These are phyloP conservation scores for Thomomys bottae DNA, from an alignment of 2,113 vertebrate species.

Conservation along the genomic window DNA sequence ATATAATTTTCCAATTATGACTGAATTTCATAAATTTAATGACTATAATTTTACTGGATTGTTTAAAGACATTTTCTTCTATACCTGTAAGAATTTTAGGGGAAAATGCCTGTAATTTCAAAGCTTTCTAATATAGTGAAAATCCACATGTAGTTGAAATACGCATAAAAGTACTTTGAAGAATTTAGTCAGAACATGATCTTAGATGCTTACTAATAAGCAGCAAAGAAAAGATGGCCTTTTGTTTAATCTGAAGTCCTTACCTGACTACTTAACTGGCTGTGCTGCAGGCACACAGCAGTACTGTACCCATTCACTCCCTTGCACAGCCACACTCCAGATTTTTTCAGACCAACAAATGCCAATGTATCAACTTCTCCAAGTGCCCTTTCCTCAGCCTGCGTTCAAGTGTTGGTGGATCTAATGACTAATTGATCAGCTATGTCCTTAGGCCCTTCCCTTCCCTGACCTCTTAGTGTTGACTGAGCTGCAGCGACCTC, in stretches of 20 bases:
- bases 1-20: neutral
- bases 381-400: constrained; percentile 13
- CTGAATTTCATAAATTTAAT: constrained; percentile 17
- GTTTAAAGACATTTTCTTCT: neutral
- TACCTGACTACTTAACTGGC: neutral
- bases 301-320: neutral
- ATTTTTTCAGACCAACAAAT: constrained; percentile 51
- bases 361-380: neutral
- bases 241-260: neutral
- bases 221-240: neutral
- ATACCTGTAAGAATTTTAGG: constrained; percentile 26
- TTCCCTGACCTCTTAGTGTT: constrained; percentile 59
- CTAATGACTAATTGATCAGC: constrained; percentile 63
- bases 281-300: neutral
- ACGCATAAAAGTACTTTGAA: neutral
- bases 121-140: neutral
- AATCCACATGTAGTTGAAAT: neutral
- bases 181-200: neutral
- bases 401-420: constrained; percentile 49
- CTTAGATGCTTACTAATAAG: constrained; percentile 41
- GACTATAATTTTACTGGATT: constrained; percentile 34
- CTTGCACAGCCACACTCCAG: neutral
- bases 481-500: constrained; percentile 65
- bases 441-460: constrained; percentile 41
- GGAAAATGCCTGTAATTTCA: neutral